These are phyloP conservation scores for Phalanger gymnotis DNA, from an alignment of 2,797 vertebrate species.

Conservation along the genomic window DNA sequence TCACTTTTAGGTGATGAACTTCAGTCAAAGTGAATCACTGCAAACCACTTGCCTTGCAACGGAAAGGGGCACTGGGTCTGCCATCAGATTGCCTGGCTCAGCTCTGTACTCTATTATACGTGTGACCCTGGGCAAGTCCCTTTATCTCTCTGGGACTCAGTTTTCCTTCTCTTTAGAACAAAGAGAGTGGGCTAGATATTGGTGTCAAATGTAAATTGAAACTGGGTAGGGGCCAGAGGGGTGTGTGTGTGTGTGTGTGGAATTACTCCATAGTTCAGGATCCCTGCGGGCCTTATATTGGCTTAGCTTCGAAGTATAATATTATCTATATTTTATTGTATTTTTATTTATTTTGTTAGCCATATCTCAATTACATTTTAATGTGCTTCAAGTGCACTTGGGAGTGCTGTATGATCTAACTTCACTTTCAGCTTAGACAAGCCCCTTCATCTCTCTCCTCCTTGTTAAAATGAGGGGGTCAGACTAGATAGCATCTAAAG, in stretches of 20 bases:
- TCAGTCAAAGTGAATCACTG: conserved; percentile 13
- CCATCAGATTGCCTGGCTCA: background rate
- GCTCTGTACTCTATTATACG: background rate
- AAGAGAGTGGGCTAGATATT: background rate
- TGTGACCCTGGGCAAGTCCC: background rate
- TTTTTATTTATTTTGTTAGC: conserved; percentile 33
- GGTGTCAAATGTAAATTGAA: background rate
- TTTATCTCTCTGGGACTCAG: background rate
- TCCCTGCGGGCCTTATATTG: background rate
- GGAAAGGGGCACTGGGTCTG: background rate
- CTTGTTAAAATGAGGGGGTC: background rate
- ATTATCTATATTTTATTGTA: background rate
- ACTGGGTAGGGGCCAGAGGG: background rate
- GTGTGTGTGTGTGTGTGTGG: too few species aligned
- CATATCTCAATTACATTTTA: background rate
- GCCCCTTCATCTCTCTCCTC: background rate
- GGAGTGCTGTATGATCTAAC: background rate
- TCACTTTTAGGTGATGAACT: conserved; percentile 46
- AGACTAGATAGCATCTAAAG: background rate
- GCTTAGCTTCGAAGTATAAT: background rate
- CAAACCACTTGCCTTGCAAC: background rate
- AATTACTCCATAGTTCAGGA: background rate
- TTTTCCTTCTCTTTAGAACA: background rate
- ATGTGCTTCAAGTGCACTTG: background rate
- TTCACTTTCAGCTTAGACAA: background rate